Evolutionary conservation across 2,888 invertebrate species (phyloP).

Genomic region (Limnephilus auricula): DNA sequence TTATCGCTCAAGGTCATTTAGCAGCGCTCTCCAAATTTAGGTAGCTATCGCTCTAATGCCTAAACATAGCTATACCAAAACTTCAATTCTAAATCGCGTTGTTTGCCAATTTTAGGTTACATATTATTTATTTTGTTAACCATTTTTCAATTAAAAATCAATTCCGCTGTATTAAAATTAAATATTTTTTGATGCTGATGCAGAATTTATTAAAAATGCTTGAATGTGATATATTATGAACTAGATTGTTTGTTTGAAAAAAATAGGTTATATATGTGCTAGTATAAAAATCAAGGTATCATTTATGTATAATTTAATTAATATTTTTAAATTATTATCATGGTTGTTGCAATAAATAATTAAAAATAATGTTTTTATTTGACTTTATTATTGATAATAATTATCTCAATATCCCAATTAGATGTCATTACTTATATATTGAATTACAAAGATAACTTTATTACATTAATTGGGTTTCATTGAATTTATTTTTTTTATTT

Average conservation of each 20-base stretch:
- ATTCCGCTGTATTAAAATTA: neutral
- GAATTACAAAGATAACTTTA: neutral
- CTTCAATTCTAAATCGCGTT: too few relatives aligned
- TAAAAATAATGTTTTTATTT: neutral
- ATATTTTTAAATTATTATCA: neutral
- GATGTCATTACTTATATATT: neutral
- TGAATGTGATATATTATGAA: neutral
- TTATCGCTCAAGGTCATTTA: too few relatives aligned
- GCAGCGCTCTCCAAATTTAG: too few relatives aligned
- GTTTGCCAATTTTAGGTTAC: neutral
- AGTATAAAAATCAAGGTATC: conserved; percentile 9
- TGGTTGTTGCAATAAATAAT: conserved; percentile 32
- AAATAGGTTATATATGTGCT: neutral
- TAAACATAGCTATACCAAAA: too few relatives aligned
- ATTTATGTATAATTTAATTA: conserved; percentile 6
- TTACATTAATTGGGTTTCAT: neutral
- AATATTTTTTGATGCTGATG: neutral
- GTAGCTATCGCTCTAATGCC: too few relatives aligned
- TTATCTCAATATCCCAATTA: neutral
- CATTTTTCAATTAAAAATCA: neutral
- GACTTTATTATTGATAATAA: neutral
- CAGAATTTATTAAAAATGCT: neutral
- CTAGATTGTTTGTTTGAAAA: neutral
- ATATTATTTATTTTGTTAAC: neutral
- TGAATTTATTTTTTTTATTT: too few relatives aligned